A percentile compares a stretch with the other conserved stretches of the same genome.
These are phyloP conservation scores for Coenonympha glycerion DNA, from an alignment of 2,888 invertebrate species.

Conservation along the genomic window DNA sequence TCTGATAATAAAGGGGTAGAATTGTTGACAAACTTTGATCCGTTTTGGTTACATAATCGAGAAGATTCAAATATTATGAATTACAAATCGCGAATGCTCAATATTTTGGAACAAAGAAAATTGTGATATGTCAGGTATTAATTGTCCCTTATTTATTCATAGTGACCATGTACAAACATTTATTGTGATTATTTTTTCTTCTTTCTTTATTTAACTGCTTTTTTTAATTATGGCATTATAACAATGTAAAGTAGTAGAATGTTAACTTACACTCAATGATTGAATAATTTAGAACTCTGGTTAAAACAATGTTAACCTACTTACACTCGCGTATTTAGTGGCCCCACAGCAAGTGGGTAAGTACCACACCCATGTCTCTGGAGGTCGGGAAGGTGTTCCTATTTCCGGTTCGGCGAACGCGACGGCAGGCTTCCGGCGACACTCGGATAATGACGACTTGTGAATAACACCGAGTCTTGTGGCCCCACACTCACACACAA, in stretches of 20 bases:
- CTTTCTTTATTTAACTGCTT: no score
- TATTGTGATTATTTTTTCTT: no score
- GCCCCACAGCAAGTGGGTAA: slow-evolving; percentile 46
- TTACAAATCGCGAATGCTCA: no score
- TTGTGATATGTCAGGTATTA: no score
- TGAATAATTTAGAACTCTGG: background rate
- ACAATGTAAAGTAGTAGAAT: background rate
- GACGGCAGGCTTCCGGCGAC: slow-evolving; percentile 49
- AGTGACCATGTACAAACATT: no score
- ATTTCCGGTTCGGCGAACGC: slow-evolving; percentile 61
- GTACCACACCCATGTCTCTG: slow-evolving; percentile 52
- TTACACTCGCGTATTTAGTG: slow-evolving; percentile 30
- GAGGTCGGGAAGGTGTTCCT: slow-evolving; percentile 61
- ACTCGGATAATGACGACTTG: slow-evolving; percentile 41
- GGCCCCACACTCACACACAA: slow-evolving; percentile 19
- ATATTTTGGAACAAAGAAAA: no score
- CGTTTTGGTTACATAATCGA: no score
- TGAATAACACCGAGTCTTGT: slow-evolving; percentile 15
- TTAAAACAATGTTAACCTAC: background rate
- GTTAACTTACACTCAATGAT: background rate
- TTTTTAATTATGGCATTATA: background rate
- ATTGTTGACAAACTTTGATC: no score
- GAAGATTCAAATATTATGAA: no score
- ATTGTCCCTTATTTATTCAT: no score
- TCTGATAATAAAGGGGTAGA: no score